Evolutionary conservation across 2,113 vertebrate species (phyloP).

Genomic region (Ophthalmolycus amberensis): DNA sequence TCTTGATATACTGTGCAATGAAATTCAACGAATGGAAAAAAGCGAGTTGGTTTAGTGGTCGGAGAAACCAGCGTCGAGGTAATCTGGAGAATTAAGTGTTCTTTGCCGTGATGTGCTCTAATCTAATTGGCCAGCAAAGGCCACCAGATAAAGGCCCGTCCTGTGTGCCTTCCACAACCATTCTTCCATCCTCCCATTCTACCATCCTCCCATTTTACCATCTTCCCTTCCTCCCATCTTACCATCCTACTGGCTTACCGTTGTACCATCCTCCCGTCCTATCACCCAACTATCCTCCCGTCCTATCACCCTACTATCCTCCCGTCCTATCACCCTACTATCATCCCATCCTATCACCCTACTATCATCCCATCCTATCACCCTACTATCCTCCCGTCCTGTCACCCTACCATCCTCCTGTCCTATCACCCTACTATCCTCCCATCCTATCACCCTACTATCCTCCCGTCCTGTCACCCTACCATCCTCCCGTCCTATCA

Average conservation of each 20-base stretch:
- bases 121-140: conserved; percentile 52
- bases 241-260: neutral
- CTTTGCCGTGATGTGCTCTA: conserved; percentile 43
- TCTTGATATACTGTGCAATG: conserved; percentile 36
- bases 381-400: too few species aligned
- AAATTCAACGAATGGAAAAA: conserved; percentile 52
- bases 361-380: neutral
- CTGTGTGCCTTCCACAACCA: neutral
- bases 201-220: too few species aligned
- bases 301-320: too few species aligned
- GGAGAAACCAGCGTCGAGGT: conserved; percentile 47
- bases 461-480: too few species aligned
- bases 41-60: conserved; percentile 47
- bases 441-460: neutral
- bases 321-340: too few species aligned
- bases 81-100: conserved; percentile 56
- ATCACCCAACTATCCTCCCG: too few species aligned
- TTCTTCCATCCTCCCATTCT: too few species aligned
- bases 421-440: too few species aligned
- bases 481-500: too few species aligned
- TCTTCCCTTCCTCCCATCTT: neutral
- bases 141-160: conserved; percentile 51
- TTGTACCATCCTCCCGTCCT: too few species aligned
- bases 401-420: too few species aligned
- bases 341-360: too few species aligned